A percentile compares a stretch with the other conserved stretches of the same genome.
Conservation (phyloP, 2,797 vertebrate genomes). For the Poecile montanus region DNA sequence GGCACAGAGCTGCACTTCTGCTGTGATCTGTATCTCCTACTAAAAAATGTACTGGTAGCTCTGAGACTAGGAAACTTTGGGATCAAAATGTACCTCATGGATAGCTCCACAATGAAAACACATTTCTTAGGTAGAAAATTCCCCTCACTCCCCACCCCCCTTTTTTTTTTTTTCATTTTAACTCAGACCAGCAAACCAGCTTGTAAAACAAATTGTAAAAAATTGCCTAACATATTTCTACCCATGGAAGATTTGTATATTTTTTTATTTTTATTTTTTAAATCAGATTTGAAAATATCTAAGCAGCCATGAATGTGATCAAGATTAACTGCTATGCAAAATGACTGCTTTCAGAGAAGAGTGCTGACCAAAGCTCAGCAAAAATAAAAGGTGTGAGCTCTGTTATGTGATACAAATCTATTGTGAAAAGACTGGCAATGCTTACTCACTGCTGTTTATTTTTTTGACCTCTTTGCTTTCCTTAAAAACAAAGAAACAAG, state of each 20-base stretch:
- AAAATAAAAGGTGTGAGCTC: neutral
- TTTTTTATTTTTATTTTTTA: neutral
- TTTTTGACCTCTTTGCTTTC: neutral
- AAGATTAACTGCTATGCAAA: neutral
- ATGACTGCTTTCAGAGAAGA: neutral
- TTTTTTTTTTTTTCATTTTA: neutral
- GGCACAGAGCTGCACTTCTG: neutral
- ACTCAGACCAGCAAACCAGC: neutral
- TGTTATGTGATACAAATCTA: neutral
- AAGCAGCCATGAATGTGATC: neutral
- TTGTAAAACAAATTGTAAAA: neutral
- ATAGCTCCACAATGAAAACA: neutral
- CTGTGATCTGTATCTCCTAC: neutral
- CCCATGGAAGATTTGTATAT: neutral
- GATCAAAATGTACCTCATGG: neutral
- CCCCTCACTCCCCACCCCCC: accelerated
- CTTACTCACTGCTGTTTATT: neutral
- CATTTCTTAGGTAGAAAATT: neutral
- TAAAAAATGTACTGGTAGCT: neutral
- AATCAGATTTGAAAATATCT: neutral
- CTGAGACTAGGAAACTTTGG: neutral
- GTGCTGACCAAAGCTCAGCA: neutral
- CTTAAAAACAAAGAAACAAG: neutral
- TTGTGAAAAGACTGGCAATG: neutral
- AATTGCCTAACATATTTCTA: neutral